A percentile compares a stretch with the other conserved stretches of the same genome.
Conservation (phyloP, 2,113 vertebrate genomes). For the Philantomba maxwellii region DNA sequence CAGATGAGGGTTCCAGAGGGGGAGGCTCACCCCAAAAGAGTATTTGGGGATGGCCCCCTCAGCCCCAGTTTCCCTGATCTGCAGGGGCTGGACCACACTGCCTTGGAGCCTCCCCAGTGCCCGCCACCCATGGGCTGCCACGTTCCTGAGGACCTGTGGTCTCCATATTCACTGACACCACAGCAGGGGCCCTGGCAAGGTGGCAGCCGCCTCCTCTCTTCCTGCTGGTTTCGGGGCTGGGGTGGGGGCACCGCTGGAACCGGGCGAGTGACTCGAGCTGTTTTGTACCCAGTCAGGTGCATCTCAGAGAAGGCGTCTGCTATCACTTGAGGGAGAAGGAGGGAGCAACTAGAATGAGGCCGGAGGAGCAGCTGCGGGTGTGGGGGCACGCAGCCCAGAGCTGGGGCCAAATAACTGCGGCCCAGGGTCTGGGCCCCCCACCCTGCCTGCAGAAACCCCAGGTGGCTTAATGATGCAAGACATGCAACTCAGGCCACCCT, state of each 20-base stretch:
- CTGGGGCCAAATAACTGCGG: neutral
- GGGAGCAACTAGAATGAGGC: neutral
- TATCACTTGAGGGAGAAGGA: rapidly evolving
- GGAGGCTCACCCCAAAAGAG: neutral
- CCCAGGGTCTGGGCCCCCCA: neutral
- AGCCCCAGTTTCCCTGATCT: neutral
- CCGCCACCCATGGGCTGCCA: rapidly evolving
- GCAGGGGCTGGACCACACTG: neutral
- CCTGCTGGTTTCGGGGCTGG: neutral
- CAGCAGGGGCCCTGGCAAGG: neutral
- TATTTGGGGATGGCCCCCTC: neutral
- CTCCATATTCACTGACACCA: too few species aligned
- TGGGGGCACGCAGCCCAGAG: neutral
- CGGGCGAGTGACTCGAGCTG: neutral
- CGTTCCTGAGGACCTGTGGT: neutral
- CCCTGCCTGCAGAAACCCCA: neutral
- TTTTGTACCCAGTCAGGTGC: neutral
- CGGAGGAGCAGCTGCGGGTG: neutral
- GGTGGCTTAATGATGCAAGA: neutral
- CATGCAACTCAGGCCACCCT: neutral
- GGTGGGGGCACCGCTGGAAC: neutral
- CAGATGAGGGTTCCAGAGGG: neutral
- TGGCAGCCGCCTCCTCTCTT: neutral
- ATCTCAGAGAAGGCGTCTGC: neutral
- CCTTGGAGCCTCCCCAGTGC: neutral